Base-by-base conservation (phyloP, 2,113 vertebrate genomes). In the Pterocles orientalis region DNA sequence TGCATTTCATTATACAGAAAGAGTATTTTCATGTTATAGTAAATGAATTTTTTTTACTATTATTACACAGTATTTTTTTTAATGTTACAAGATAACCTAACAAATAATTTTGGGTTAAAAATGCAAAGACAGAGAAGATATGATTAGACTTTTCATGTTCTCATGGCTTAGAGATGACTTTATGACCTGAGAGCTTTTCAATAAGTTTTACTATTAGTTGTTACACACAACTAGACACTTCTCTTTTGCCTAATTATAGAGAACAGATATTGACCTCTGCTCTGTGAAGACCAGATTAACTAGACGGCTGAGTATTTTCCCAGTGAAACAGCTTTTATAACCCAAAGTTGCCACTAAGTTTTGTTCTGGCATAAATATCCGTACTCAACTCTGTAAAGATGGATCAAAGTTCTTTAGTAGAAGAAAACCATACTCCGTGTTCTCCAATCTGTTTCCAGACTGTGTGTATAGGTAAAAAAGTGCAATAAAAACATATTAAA, bases 1-100 rank as follows among this genome's bases (percentile, higher is more conserved):
- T 92, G 69, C 41, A 76, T 96, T 95, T 93, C 39, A 84, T 97
- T 96, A 92, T 82, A 64, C 26, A 82, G 71, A 39, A 39, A 86
- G 11, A 95, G 43, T 9, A 17, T 97, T 97, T 97, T 80, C 26
- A 43, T 84, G 34, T 72, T 50, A 36, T 12, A 36, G 53, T 58
- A 76, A 77, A 57, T 90, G 7, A 34, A 72, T 92, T 62, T 84
- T 85, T 80, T 60, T 54, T 76, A 25, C 28, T 84, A 31, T 48
- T 77, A n/a, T 84, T 57, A n/a, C 45, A 41, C 36, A 51, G 45
- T 65, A 23, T 21, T 24, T 53, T 68, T 62, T 92, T n/a, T 31
- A 36, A 33, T 13, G 29, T 48, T 50, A 33, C 28, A 56, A 92
- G 24, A 90, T 57, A 79, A 47, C 28, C 8, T 79, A 81, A 12